Evolutionary conservation across 2,888 invertebrate species (phyloP).

Genomic region (Drosophila dives): DNA sequence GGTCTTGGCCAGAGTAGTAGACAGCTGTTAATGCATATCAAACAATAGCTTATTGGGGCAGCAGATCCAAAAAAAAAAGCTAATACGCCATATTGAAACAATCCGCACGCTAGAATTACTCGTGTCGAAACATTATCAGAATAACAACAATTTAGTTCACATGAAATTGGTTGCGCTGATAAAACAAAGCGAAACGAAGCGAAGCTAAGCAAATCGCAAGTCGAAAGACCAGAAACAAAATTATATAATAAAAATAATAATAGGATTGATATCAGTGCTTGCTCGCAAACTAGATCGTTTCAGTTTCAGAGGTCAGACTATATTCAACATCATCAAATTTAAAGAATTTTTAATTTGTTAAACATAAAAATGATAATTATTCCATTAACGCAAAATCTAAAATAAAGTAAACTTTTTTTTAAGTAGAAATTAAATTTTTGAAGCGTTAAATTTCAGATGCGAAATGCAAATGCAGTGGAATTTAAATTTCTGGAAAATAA

Average conservation of each 20-base stretch:
- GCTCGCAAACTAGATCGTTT: neutral
- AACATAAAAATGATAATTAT: neutral
- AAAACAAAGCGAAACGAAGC: constrained; percentile 53
- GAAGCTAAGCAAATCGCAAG: constrained; percentile 21
- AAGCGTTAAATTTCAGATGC: neutral
- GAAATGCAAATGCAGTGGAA: neutral
- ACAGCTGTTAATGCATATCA: constrained; percentile 44
- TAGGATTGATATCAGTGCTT: neutral
- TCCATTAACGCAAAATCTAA: neutral
- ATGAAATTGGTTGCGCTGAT: constrained; percentile 61
- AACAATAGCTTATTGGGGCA: constrained; percentile 18
- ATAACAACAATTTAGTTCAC: constrained; percentile 33
- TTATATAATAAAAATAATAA: constrained; percentile 8
- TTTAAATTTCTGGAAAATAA: neutral
- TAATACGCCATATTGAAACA: constrained; percentile 20
- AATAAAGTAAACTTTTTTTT: neutral
- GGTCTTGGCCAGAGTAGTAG: constrained; percentile 27
- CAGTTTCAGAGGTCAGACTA: neutral
- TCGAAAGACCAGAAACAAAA: constrained; percentile 5
- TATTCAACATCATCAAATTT: neutral
- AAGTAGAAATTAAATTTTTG: neutral
- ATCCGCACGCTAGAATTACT: constrained; percentile 8
- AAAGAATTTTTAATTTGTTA: neutral
- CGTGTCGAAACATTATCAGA: constrained; percentile 49
- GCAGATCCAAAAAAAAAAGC: constrained; percentile 14